Evolutionary conservation across 2,888 invertebrate genomes (phyloP), one percentile per base, ranked within the genome.

Genomic region (Euplexia lucipara): DNA sequence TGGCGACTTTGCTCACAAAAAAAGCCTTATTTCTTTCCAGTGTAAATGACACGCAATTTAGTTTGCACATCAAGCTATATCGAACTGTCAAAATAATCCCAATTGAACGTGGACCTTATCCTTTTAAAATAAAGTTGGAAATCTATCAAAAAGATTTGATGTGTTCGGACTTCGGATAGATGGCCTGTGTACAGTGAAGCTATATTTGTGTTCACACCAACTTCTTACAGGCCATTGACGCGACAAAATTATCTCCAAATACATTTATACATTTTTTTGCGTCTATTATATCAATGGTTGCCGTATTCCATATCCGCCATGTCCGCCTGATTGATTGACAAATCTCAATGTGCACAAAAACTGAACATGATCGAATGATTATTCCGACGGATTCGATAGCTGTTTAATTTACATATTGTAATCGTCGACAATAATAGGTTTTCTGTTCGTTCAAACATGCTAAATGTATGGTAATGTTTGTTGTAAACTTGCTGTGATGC

Each of bases 271-370:
- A n/a, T 22, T 61, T 80, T 78, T 81, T 81, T 78, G 69, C 51
- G 41, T 16, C 30, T 59, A 35, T 48, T 14, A 60, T 66, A 69
- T 80, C 60, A 58, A 54, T 47, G 44, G 14, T 65, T 14, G 20
- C 48, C 44, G 22, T 53, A 47, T 12, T 35, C 26, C 20, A 54
- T 66, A 60, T 68, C 67, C 59, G 70, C 54, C 44, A 61, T 56
- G 57, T 63, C 32, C 12, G 45, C 18, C 26, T 71, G 75, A 70
- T 71, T 79, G 78, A 78, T 78, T 72, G 81, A 78, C 75, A 79
- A 78, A 75, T 75, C 64, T 59, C 48, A 22, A 20, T 52, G 47
- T 34, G 54, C 10, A 47, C 49, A 78, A 78, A 80, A 78, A 70
- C 59, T 48, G 16, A 54, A 61, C 58, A 72, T 26, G 72, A 56